Conservation (phyloP, 2,888 invertebrate species). For the Anticlea derivata region DNA sequence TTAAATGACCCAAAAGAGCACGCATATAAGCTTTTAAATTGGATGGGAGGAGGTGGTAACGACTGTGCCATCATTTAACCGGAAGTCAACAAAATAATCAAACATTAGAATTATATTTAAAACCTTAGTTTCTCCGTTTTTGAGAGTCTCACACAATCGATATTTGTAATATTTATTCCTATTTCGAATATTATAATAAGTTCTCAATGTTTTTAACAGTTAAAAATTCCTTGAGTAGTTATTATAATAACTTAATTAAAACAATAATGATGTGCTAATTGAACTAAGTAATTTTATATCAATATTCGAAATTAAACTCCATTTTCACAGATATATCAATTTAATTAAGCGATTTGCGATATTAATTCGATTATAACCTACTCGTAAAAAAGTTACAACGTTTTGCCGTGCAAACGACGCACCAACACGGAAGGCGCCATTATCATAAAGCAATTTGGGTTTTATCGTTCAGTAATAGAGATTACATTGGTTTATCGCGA, state of each 20-base stretch:
- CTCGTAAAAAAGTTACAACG: slow-evolving; percentile 74
- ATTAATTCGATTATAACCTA: slow-evolving; percentile 79
- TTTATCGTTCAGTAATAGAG: slow-evolving; percentile 75
- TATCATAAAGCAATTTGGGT: slow-evolving; percentile 74
- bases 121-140: background rate
- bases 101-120: too few species aligned
- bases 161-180: too few species aligned
- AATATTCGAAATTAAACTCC: slow-evolving; percentile 30
- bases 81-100: background rate
- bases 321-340: slow-evolving; percentile 54
- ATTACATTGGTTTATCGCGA: slow-evolving; percentile 74
- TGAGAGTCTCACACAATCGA: background rate
- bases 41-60: slow-evolving; percentile 28
- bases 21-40: slow-evolving; percentile 32
- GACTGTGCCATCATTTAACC: slow-evolving; percentile 11
- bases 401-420: slow-evolving; percentile 66
- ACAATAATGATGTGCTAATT: slow-evolving; percentile 2
- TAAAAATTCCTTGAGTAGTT: too few species aligned
- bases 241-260: too few species aligned
- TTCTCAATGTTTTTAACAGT: too few species aligned
- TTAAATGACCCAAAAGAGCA: slow-evolving; percentile 45
- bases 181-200: too few species aligned
- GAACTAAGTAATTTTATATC: slow-evolving; percentile 19
- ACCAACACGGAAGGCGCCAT: slow-evolving; percentile 59
- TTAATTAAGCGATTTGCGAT: slow-evolving; percentile 79